Conservation (phyloP, 2,888 invertebrate genomes). For the Volucella inanis region DNA sequence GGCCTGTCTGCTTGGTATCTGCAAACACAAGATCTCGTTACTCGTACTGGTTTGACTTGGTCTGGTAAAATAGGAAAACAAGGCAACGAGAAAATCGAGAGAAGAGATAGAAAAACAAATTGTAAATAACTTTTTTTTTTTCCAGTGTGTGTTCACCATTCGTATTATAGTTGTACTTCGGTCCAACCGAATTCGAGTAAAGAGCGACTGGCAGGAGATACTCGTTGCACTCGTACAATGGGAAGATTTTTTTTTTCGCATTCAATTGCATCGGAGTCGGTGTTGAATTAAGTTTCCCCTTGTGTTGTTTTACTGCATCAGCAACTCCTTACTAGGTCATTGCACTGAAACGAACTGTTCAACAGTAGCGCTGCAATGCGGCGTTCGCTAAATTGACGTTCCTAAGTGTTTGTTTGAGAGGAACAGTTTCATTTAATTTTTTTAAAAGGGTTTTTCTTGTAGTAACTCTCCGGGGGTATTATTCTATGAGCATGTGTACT, state of each 20-base stretch:
- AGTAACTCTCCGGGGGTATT: background rate
- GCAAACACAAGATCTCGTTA: too few relatives aligned
- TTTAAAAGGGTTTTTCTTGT: background rate
- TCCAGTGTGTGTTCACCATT: too few relatives aligned
- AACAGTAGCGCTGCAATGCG: background rate
- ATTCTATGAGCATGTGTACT: background rate
- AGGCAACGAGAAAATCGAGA: too few relatives aligned
- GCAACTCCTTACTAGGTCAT: constrained; percentile 67
- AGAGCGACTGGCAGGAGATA: background rate
- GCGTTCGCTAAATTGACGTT: background rate
- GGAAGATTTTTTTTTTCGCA: constrained; percentile 18
- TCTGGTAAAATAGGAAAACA: too few relatives aligned
- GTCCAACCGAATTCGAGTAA: too few relatives aligned
- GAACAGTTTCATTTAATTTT: background rate
- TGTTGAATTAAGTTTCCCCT: background rate
- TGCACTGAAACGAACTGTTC: constrained; percentile 53
- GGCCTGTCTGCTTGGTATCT: too few relatives aligned
- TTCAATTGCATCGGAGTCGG: background rate
- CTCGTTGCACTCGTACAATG: background rate
- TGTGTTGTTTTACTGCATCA: constrained; percentile 51
- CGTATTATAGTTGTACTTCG: too few relatives aligned
- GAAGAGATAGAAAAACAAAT: too few relatives aligned
- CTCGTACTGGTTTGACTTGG: too few relatives aligned
- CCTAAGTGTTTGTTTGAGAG: background rate
- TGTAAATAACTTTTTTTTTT: too few relatives aligned